Conservation (phyloP, 2,888 invertebrate species). For the Atethmia centrago region DNA sequence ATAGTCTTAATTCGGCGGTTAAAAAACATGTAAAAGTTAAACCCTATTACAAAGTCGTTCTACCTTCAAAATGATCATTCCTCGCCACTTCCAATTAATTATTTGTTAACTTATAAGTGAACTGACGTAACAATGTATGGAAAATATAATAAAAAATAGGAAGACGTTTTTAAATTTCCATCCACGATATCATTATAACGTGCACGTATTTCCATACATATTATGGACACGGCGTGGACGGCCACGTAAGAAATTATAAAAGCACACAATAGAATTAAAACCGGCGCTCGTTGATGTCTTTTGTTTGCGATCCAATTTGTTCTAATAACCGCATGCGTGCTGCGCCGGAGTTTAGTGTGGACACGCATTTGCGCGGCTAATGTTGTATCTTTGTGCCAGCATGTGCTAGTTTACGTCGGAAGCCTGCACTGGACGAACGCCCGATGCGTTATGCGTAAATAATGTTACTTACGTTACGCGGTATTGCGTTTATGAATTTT, state of each 20-base stretch:
- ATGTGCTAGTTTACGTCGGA: not conserved
- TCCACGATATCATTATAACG: not conserved
- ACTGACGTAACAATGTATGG: no score
- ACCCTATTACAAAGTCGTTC: no score
- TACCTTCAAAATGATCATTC: no score
- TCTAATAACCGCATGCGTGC: not conserved
- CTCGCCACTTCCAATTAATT: no score
- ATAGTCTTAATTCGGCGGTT: no score
- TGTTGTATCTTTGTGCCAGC: not conserved
- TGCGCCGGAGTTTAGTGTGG: not conserved
- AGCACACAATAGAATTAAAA: not conserved
- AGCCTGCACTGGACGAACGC: not conserved
- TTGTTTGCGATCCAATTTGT: slow-evolving; percentile 42
- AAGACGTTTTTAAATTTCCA: not conserved
- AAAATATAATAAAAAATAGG: no score
- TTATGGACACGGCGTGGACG: not conserved
- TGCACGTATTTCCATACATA: not conserved
- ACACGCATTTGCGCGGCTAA: not conserved
- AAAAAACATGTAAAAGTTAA: no score
- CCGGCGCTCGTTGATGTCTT: slow-evolving; percentile 63
- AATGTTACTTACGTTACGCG: not conserved
- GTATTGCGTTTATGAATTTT: not conserved
- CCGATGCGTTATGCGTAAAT: not conserved
- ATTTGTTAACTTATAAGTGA: no score
- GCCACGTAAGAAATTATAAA: not conserved